A percentile compares a stretch with the other conserved stretches of the same genome.
Evolutionary conservation across 2,797 vertebrate species (phyloP).

Genomic region (Lithobates sylvaticus): DNA sequence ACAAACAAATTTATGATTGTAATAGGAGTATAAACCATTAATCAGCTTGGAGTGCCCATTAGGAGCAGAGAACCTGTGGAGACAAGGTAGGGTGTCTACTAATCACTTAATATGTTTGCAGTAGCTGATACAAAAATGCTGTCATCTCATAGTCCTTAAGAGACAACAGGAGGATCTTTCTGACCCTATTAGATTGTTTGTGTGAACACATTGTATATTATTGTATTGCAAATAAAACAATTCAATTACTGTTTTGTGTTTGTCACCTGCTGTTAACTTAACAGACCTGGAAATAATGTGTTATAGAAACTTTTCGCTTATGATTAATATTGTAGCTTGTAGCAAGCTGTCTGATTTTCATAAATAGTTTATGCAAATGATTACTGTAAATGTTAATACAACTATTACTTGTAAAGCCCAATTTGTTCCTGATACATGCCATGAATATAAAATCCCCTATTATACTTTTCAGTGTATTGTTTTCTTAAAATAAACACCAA

Average conservation of each 20-base stretch:
- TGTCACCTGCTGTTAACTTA: slow-evolving; percentile 17
- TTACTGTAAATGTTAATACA: slow-evolving; percentile 4
- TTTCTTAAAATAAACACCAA: neutral
- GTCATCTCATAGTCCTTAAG: slow-evolving; percentile 24
- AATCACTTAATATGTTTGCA: slow-evolving; percentile 64
- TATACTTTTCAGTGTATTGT: neutral
- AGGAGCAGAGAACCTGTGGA: slow-evolving; percentile 56
- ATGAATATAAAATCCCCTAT: neutral
- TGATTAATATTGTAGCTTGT: slow-evolving; percentile 51
- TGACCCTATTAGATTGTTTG: neutral
- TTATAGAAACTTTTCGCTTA: slow-evolving; percentile 41
- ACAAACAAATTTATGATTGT: slow-evolving; percentile 58
- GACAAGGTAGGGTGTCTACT: slow-evolving; percentile 27
- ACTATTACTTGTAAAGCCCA: neutral
- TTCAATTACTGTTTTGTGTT: slow-evolving; percentile 32
- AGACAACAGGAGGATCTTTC: slow-evolving; percentile 28
- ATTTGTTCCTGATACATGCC: neutral
- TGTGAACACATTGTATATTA: neutral
- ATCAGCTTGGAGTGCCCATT: slow-evolving; percentile 61
- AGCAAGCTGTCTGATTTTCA: slow-evolving; percentile 4
- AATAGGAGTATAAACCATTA: slow-evolving; percentile 58
- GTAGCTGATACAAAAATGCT: slow-evolving; percentile 40
- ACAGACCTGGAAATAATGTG: slow-evolving; percentile 36
- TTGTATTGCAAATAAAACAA: neutral
- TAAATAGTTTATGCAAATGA: slow-evolving; percentile 11